A percentile compares a stretch with the other conserved stretches of the same genome.
Evolutionary conservation across 2,888 invertebrate species (phyloP).

Genomic region (Carterocephalus palaemon): DNA sequence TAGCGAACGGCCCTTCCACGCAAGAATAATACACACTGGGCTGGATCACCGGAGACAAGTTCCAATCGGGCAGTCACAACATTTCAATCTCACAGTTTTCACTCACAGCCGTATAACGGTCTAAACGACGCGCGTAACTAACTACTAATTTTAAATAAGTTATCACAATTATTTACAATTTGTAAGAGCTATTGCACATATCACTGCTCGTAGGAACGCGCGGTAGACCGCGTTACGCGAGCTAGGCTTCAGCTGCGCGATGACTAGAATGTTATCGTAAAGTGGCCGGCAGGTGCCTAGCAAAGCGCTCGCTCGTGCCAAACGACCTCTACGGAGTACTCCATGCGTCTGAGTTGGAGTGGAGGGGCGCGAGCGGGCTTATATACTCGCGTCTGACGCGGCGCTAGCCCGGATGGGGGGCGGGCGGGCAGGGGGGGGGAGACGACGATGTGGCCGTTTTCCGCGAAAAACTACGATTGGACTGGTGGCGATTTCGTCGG

Average conservation of each 20-base stretch:
- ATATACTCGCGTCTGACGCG: slow-evolving; percentile 69
- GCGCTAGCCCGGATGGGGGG: slow-evolving; percentile 44
- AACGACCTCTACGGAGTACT: slow-evolving; percentile 81
- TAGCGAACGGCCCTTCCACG: slow-evolving; percentile 66
- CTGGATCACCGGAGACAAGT: slow-evolving; percentile 71
- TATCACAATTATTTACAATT: slow-evolving; percentile 67
- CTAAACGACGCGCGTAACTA: slow-evolving; percentile 62
- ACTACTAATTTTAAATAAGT: slow-evolving; percentile 75
- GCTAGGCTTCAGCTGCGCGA: slow-evolving; percentile 73
- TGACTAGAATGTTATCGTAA: slow-evolving; percentile 76
- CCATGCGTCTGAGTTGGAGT: slow-evolving; percentile 79
- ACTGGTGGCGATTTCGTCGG: slow-evolving; percentile 56
- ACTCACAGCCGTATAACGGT: slow-evolving; percentile 76
- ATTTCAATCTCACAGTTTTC: slow-evolving; percentile 70
- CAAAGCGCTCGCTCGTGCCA: slow-evolving; percentile 81
- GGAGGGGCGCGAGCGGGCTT: slow-evolving; percentile 69
- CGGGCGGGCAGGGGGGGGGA: slow-evolving; percentile 35
- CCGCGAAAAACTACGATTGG: slow-evolving; percentile 71
- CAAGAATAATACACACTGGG: slow-evolving; percentile 74
- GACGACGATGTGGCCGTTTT: slow-evolving; percentile 68
- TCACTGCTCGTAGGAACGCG: slow-evolving; percentile 78
- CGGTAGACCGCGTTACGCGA: slow-evolving; percentile 73
- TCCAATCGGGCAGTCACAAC: slow-evolving; percentile 78
- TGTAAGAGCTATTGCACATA: slow-evolving; percentile 77
- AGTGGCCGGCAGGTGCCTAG: slow-evolving; percentile 80